Conservation (phyloP, 2,797 vertebrate species). For the Xenopus petersii region DNA sequence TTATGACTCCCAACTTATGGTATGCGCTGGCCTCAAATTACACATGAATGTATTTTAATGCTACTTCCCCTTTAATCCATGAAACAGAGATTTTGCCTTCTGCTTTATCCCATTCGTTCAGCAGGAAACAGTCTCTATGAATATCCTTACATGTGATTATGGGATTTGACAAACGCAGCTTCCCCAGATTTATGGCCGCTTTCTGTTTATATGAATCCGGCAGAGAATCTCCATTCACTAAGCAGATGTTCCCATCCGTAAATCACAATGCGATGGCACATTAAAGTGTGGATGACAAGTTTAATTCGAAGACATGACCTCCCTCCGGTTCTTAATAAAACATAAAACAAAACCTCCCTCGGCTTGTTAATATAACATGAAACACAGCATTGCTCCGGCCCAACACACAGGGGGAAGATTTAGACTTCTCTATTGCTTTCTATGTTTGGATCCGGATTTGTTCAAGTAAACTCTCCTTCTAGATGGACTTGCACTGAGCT, state of each 20-base stretch:
- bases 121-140: too few species aligned
- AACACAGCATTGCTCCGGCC: not conserved
- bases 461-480: not conserved
- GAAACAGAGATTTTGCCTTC: too few species aligned
- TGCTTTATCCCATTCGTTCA: too few species aligned
- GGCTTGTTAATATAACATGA: not conserved
- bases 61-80: too few species aligned
- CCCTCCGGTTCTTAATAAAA: constrained; percentile 18
- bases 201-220: not conserved
- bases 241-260: constrained; percentile 12
- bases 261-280: constrained; percentile 4
- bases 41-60: too few species aligned
- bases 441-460: not conserved
- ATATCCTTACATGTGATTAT: not conserved
- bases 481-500: not conserved
- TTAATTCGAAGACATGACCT: constrained; percentile 20
- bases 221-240: not conserved
- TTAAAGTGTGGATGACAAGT: constrained; percentile 9
- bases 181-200: not conserved
- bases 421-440: not conserved
- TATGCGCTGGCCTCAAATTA: too few species aligned
- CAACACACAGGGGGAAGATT: not conserved
- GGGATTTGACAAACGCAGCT: not conserved
- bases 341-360: constrained; percentile 11
- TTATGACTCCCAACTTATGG: too few species aligned